Conservation (phyloP, 92 coral and sea anemone species). For the Pocillopora grandis region DNA sequence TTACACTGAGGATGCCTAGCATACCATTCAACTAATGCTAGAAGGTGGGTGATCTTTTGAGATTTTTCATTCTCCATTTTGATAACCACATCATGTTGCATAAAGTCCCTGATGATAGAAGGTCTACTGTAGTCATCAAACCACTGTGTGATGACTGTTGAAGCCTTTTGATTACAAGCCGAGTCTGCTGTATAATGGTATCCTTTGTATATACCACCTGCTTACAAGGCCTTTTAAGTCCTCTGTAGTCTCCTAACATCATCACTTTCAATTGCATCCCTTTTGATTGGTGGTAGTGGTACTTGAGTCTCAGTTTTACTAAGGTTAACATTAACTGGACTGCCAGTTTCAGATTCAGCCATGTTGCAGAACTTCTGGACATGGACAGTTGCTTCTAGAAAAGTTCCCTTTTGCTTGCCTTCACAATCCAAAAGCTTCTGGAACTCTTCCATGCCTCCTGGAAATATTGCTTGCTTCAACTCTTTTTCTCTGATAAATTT, state of each 20-base stretch:
- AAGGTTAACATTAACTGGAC: conserved; percentile 13
- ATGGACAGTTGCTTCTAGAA: conserved; percentile 25
- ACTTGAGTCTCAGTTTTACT: conserved; percentile 13
- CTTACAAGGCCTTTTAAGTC: conserved; percentile 35
- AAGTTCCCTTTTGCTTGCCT: conserved; percentile 39
- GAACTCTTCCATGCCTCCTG: conserved; percentile 29
- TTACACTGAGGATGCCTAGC: too few relatives aligned
- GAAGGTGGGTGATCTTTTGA: too few relatives aligned
- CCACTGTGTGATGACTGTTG: too few relatives aligned
- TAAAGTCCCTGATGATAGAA: too few relatives aligned
- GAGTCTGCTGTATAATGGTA: too few relatives aligned
- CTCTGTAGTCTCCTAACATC: conserved; percentile 28
- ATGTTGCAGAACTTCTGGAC: neutral
- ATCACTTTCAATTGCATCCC: conserved; percentile 16
- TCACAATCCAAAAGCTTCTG: conserved; percentile 16
- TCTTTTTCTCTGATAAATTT: conserved; percentile 45
- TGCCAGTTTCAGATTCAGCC: conserved; percentile 26
- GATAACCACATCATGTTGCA: too few relatives aligned
- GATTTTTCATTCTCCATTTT: too few relatives aligned
- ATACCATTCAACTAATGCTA: too few relatives aligned
- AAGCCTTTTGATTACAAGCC: conserved; percentile 27
- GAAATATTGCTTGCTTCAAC: conserved; percentile 32
- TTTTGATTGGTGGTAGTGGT: conserved; percentile 38
- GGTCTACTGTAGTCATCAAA: too few relatives aligned
- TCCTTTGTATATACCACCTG: too few relatives aligned